Base-by-base conservation (phyloP, 1,140 invertebrate genomes). In the Lordiphosa clarofinis region DNA sequence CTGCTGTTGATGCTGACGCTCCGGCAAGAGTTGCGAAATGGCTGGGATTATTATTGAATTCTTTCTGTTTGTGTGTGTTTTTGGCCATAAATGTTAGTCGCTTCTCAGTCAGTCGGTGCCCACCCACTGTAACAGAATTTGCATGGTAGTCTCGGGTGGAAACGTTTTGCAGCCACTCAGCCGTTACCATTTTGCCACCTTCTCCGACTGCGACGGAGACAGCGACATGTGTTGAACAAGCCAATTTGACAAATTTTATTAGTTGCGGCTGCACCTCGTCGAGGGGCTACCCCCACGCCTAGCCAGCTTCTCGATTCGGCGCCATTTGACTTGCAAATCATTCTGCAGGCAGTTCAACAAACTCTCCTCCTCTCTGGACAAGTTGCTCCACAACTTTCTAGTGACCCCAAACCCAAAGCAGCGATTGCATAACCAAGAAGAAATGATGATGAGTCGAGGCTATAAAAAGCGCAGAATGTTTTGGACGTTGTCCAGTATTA, bases 51-150 rank as follows among this genome's bases (percentile, higher is more conserved):
- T 68, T 68, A 68, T 68, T 72, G 81, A 82, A 78, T 82, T 70
- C 79, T 82, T 82, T n/a, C n/a, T n/a, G n/a, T 73, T 73, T 84
- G 71, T 63, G 75, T 63, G 73, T 84, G 66, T 44, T 81, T 62
- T 60, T 54, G 61, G 63, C 63, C 64, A 76, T 82, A 82, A 82
- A 82, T 82, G 78, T 84, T 82, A 82, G 78, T 46, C 73, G 78
- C 73, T 84, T 82, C 78, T 78, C 78, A 82, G 73, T 78, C 78
- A 82, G 73, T 63, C 49, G 48, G 64, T 60, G 49, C 76, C 76
- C 76, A 84, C 76, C 76, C 78, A 82, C 76, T 84, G 76, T 73
- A 82, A 60, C 76, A 72, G 76, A 76, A 82, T 81, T 81, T 58
- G 78, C 72, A 84, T 82, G 62, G 61, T 53, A 71, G 69, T 49